Conservation (phyloP, 2,888 invertebrate genomes). For the Thymelicus lineola region DNA sequence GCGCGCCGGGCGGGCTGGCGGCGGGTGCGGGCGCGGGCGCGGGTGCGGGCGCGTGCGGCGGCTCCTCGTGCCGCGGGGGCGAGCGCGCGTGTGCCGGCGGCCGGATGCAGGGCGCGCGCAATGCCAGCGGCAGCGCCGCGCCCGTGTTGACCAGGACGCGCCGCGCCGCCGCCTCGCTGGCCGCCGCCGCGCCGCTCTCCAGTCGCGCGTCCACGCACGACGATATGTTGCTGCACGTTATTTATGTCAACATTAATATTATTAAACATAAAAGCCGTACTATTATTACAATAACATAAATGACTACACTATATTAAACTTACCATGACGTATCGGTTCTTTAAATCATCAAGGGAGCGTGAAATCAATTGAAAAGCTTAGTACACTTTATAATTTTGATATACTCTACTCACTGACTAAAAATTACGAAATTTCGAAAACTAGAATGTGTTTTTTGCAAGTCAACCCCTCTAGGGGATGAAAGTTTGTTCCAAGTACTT, state of each 20-base stretch:
- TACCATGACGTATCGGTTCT: slow-evolving; percentile 14
- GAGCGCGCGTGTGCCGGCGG: slow-evolving; percentile 47
- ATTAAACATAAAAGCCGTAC: too few species aligned
- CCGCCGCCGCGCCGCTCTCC: slow-evolving; percentile 91
- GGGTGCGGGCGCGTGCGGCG: slow-evolving; percentile 57
- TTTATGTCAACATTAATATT: background rate
- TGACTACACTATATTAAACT: background rate
- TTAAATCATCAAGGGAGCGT: slow-evolving; percentile 8
- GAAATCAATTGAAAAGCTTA: slow-evolving; percentile 21
- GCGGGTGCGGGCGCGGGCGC: slow-evolving; percentile 88
- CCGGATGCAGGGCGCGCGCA: slow-evolving; percentile 80
- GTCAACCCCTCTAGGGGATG: too few species aligned
- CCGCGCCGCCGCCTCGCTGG: slow-evolving; percentile 90
- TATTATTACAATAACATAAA: background rate
- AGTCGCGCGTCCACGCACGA: slow-evolving; percentile 85
- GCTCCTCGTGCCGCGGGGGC: slow-evolving; percentile 46
- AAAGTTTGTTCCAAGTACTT: too few species aligned
- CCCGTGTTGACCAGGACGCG: slow-evolving; percentile 79
- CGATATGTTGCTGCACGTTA: slow-evolving; percentile 62
- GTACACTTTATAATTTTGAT: background rate
- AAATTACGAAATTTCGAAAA: too few species aligned
- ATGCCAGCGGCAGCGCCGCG: slow-evolving; percentile 81
- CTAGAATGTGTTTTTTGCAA: too few species aligned
- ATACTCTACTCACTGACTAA: too few species aligned
- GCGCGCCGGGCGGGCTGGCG: slow-evolving; percentile 61